Conservation (phyloP, 2,888 invertebrate genomes). For the Aquatica leii region DNA sequence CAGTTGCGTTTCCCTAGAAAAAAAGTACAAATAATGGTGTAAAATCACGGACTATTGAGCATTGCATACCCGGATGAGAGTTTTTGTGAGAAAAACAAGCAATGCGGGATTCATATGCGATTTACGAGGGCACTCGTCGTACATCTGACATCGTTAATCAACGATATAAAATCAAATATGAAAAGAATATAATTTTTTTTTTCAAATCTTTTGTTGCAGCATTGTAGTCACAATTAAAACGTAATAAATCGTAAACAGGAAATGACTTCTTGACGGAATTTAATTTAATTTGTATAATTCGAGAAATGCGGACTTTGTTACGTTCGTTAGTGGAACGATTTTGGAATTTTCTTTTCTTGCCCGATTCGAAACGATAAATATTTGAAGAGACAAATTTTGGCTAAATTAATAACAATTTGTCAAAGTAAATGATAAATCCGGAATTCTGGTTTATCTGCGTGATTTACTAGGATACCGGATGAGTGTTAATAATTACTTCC, state of each 20-base stretch:
- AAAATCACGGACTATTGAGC: constrained; percentile 45
- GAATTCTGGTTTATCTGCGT: constrained; percentile 54
- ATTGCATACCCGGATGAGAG: constrained; percentile 44
- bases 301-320: constrained; percentile 4
- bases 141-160: constrained; percentile 48
- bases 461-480: constrained; percentile 59
- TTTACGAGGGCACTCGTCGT: constrained; percentile 53
- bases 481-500: constrained; percentile 58
- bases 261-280: constrained; percentile 44
- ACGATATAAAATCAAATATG: constrained; percentile 43
- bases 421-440: constrained; percentile 54
- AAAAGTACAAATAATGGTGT: constrained; percentile 41
- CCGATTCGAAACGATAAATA: constrained; percentile 18
- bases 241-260: constrained; percentile 50
- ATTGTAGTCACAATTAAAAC: constrained; percentile 47
- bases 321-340: neutral
- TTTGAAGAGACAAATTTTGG: constrained; percentile 27
- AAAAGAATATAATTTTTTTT: constrained; percentile 38
- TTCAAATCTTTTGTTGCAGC: constrained; percentile 38
- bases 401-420: constrained; percentile 46
- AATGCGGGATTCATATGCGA: constrained; percentile 49
- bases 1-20: constrained; percentile 19
- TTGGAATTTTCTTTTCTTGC: constrained; percentile 2
- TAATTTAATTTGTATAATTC: constrained; percentile 29
- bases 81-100: constrained; percentile 51